Percentiles rank a stretch among this genome's conserved stretches.
Evolutionary conservation across 2,888 invertebrate species (phyloP).

Genomic region (Poecilobothrus nobilitatus): DNA sequence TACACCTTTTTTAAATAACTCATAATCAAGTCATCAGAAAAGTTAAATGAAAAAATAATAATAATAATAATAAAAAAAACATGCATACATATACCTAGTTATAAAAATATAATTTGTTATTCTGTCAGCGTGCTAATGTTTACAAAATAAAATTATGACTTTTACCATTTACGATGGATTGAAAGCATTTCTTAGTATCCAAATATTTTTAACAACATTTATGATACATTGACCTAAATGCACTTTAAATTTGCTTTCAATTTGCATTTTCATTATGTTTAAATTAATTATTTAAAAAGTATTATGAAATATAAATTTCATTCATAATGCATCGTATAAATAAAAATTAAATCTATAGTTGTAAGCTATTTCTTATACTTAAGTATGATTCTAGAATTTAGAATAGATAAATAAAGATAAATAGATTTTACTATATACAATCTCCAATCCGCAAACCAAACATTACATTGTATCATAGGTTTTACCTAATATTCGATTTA

Average conservation of each 20-base stretch:
- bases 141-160: not conserved
- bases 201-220: not conserved
- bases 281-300: too few species aligned
- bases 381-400: too few species aligned
- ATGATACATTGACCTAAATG: not conserved
- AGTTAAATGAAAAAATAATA: not conserved
- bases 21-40: not conserved
- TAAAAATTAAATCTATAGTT: too few species aligned
- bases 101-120: not conserved
- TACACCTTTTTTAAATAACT: not conserved
- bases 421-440: too few species aligned
- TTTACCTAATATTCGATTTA: too few species aligned
- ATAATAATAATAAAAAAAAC: not conserved
- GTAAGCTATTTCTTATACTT: too few species aligned
- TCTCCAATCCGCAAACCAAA: too few species aligned
- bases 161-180: not conserved
- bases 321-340: too few species aligned
- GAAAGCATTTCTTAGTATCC: not conserved
- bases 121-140: constrained; percentile 4
- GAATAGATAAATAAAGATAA: too few species aligned
- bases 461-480: too few species aligned
- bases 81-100: not conserved
- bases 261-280: not conserved
- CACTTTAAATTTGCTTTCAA: not conserved
- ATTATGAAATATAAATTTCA: too few species aligned